phyloP scores from a whole-genome alignment of 2,113 vertebrate species.

The Mola mola region DNA sequence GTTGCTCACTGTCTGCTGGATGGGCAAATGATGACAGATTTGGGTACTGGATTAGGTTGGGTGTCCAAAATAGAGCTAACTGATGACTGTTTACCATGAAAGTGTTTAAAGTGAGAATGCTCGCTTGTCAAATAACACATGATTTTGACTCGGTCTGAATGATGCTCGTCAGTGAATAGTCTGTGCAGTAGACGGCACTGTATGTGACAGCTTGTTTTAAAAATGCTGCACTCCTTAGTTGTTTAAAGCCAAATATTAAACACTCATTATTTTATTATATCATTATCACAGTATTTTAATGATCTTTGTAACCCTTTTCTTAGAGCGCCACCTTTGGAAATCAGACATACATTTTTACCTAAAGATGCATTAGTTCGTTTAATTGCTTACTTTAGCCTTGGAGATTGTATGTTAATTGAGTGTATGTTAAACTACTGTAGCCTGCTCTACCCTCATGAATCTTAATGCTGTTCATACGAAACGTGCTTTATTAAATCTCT shows the following conservation, averaged over 20 bases:
- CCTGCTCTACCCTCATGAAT: slow-evolving; percentile 61
- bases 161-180: too few relatives aligned
- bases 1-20: too few relatives aligned
- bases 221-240: neutral
- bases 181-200: too few relatives aligned
- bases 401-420: slow-evolving; percentile 49
- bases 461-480: slow-evolving; percentile 64
- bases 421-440: slow-evolving; percentile 57
- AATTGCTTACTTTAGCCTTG: slow-evolving; percentile 58
- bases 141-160: too few relatives aligned
- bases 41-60: too few relatives aligned
- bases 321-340: slow-evolving; percentile 13
- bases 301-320: slow-evolving; percentile 20
- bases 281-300: slow-evolving; percentile 5
- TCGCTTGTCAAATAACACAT: too few relatives aligned
- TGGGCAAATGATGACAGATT: too few relatives aligned
- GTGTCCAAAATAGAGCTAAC: too few relatives aligned
- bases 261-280: too few relatives aligned
- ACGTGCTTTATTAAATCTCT: slow-evolving; percentile 60
- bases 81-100: too few relatives aligned
- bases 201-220: too few relatives aligned
- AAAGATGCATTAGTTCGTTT: slow-evolving; percentile 43
- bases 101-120: too few relatives aligned
- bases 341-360: slow-evolving; percentile 49
- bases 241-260: slow-evolving; percentile 1